phyloP scores from a whole-genome alignment of 2,888 invertebrate species.

The Teleogryllus oceanicus region DNA sequence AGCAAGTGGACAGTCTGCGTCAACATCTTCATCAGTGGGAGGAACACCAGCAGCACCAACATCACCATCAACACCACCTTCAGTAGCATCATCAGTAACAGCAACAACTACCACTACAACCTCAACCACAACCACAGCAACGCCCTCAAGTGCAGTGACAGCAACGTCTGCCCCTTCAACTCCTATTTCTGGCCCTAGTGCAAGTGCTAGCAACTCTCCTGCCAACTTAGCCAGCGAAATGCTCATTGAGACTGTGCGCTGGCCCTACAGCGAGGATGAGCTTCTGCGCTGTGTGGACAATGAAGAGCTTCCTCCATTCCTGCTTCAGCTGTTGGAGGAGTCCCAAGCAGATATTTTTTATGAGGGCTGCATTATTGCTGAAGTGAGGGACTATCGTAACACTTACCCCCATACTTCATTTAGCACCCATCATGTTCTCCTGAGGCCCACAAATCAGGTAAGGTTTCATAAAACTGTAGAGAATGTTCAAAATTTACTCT shows the following conservation, averaged over 20 bases:
- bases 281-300: conserved; percentile 83
- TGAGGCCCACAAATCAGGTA: conserved; percentile 84
- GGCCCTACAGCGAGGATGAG: conserved; percentile 88
- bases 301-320: conserved; percentile 83
- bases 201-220: conserved; percentile 19
- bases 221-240: not conserved
- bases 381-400: conserved; percentile 84
- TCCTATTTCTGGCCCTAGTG: not conserved
- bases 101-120: no score
- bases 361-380: conserved; percentile 86
- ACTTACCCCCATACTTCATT: conserved; percentile 62
- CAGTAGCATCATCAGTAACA: no score
- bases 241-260: conserved; percentile 66
- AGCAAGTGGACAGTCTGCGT: no score
- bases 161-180: not conserved
- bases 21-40: not conserved
- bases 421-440: conserved; percentile 81
- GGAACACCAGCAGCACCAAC: not conserved
- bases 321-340: conserved; percentile 78
- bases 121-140: conserved; percentile 27
- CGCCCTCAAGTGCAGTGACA: conserved; percentile 40
- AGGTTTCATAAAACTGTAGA: conserved; percentile 34
- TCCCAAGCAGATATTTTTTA: conserved; percentile 84
- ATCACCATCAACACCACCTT: not conserved
- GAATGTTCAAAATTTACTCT: no score